Conservation (phyloP, 2,797 vertebrate genomes). For the Mus minutoides region DNA sequence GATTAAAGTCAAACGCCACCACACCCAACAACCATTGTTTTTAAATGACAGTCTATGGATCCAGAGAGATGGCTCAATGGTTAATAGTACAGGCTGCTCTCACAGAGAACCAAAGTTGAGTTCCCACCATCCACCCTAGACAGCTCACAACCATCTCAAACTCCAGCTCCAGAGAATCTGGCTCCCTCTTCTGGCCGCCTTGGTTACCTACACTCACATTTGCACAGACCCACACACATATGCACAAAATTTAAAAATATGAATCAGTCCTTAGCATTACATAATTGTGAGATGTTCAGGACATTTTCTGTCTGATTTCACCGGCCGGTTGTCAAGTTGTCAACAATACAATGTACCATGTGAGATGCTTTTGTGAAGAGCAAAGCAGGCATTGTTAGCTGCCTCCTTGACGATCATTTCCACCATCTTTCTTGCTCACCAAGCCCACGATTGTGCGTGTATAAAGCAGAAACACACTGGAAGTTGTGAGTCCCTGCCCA, state of each 20-base stretch:
- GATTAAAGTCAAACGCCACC: too few species aligned
- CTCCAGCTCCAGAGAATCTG: neutral
- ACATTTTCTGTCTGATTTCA: conserved; percentile 23
- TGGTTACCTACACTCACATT: neutral
- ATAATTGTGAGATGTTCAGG: neutral
- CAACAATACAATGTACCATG: neutral
- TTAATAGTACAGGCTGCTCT: neutral
- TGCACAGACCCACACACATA: neutral
- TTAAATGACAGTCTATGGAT: neutral
- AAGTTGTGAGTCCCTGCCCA: neutral
- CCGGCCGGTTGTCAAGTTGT: neutral
- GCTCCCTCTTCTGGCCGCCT: too few species aligned
- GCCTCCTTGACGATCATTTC: neutral
- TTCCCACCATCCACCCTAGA: neutral
- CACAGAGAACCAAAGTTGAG: neutral
- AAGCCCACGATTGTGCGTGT: neutral
- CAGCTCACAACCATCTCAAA: neutral
- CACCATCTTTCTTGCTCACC: neutral
- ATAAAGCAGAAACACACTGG: neutral
- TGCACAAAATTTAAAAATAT: neutral
- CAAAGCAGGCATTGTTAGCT: neutral
- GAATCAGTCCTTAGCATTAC: neutral
- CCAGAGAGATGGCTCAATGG: neutral
- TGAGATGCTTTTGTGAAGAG: neutral
- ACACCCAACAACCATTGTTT: too few species aligned